Percentiles rank a stretch among this genome's conserved stretches.
These are phyloP conservation scores for Bothrops jararaca DNA, from an alignment of 2,113 vertebrate genomes.

Conservation along the genomic window DNA sequence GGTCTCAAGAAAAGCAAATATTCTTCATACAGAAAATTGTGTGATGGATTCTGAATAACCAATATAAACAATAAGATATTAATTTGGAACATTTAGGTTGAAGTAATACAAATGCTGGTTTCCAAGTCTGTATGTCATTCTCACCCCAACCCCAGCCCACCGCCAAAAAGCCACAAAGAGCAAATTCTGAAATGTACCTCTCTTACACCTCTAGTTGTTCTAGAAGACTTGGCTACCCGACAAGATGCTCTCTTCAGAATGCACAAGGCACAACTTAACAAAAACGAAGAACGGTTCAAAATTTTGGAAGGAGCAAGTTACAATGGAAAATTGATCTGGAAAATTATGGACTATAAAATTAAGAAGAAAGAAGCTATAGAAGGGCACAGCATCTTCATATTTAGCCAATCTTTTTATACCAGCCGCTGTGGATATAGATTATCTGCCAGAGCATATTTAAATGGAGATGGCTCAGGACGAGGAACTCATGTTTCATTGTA, in stretches of 20 bases:
- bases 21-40: not conserved
- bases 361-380: slow-evolving; percentile 75
- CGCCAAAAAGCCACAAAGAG: not conserved
- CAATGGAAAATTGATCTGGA: slow-evolving; percentile 89
- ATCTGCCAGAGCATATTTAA: slow-evolving; percentile 80
- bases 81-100: not conserved
- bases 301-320: slow-evolving; percentile 83
- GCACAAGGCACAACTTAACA: slow-evolving; percentile 80
- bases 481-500: slow-evolving; percentile 87
- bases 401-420: slow-evolving; percentile 85
- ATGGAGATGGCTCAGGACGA: slow-evolving; percentile 82
- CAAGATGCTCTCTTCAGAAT: slow-evolving; percentile 75
- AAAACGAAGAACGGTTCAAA: slow-evolving; percentile 79
- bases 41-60: not conserved
- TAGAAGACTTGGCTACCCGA: slow-evolving; percentile 76
- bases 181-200: not conserved
- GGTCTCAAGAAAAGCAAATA: not conserved
- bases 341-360: slow-evolving; percentile 79
- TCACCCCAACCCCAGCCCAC: not conserved
- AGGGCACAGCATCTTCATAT: slow-evolving; percentile 74
- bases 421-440: slow-evolving; percentile 87
- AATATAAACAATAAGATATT: not conserved
- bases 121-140: not conserved
- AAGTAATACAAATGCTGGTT: not conserved
- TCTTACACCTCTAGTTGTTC: slow-evolving; percentile 54